phyloP scores from a whole-genome alignment of 1,140 invertebrate species.

The Camponotus vicinus region DNA sequence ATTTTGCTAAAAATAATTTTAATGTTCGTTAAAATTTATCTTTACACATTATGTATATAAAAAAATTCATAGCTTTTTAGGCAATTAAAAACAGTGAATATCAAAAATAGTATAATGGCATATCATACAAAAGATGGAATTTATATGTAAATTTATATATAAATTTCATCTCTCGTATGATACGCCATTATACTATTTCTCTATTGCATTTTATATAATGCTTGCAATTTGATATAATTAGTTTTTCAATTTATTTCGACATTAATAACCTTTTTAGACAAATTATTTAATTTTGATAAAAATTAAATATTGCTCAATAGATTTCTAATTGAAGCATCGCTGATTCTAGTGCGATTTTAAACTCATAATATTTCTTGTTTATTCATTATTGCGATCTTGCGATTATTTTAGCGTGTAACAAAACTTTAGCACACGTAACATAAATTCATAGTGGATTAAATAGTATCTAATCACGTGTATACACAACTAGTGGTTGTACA shows the following conservation, averaged over 20 bases:
- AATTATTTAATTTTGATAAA: not conserved
- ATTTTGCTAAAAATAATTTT: slow-evolving; percentile 19
- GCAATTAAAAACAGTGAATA: not conserved
- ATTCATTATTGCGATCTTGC: not conserved
- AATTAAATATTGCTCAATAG: not conserved
- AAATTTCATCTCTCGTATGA: not conserved
- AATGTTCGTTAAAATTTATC: not conserved
- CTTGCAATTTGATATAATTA: not conserved
- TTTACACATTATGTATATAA: not conserved
- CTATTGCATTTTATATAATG: not conserved
- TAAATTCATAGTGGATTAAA: not conserved
- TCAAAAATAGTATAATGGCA: not conserved
- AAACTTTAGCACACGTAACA: not conserved
- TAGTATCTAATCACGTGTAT: not conserved
- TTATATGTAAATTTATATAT: slow-evolving; percentile 5
- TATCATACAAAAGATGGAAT: not conserved
- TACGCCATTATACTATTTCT: not conserved
- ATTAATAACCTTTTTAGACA: too few species aligned
- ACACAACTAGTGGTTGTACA: not conserved
- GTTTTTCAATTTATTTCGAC: slow-evolving; percentile 3
- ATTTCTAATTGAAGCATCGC: not conserved
- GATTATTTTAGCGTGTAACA: not conserved
- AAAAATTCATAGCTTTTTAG: not conserved
- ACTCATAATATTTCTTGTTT: not conserved
- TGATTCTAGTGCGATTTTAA: not conserved